Conservation (phyloP, 37 sponge, comb jelly and placozoan genomes). For the Diacarnus erythraeanus region DNA sequence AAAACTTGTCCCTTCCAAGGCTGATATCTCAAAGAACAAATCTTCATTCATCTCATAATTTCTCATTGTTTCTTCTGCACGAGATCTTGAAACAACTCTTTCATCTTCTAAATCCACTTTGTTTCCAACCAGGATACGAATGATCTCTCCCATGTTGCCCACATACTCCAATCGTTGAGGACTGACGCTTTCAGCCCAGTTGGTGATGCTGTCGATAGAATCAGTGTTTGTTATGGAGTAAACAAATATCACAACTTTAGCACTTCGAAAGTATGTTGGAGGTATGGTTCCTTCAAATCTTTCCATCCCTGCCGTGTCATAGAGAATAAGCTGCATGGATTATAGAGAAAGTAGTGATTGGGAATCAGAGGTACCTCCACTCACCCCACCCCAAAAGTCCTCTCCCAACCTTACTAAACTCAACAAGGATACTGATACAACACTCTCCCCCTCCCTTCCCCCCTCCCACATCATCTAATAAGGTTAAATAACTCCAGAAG, state of each 20-base stretch:
- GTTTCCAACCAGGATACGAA: slow-evolving; percentile 53
- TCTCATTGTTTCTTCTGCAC: slow-evolving; percentile 28
- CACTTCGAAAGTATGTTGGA: slow-evolving; percentile 72
- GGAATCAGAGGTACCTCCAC: too few species aligned
- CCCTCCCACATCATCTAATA: too few species aligned
- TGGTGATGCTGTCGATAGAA: slow-evolving; percentile 22
- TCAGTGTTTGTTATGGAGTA: slow-evolving; percentile 45
- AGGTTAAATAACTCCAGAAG: too few species aligned
- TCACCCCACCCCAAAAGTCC: too few species aligned
- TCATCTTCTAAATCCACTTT: slow-evolving; percentile 50
- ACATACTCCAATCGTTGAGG: slow-evolving; percentile 18
- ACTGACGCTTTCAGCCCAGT: slow-evolving; percentile 52
- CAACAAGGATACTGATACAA: too few species aligned
- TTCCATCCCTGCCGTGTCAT: slow-evolving; percentile 82
- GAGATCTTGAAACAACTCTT: not conserved
- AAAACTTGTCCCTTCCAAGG: slow-evolving; percentile 44
- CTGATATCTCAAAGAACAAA: slow-evolving; percentile 57
- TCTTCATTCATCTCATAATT: slow-evolving; percentile 26
- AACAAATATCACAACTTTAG: slow-evolving; percentile 58
- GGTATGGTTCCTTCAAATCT: slow-evolving; percentile 57
- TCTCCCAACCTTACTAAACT: too few species aligned
- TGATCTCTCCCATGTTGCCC: not conserved
- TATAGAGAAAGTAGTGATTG: too few species aligned
- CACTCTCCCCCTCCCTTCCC: too few species aligned
- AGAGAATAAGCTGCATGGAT: slow-evolving; percentile 52